These are phyloP conservation scores for Nipponia nippon DNA, from an alignment of 2,113 vertebrate species.

Conservation along the genomic window DNA sequence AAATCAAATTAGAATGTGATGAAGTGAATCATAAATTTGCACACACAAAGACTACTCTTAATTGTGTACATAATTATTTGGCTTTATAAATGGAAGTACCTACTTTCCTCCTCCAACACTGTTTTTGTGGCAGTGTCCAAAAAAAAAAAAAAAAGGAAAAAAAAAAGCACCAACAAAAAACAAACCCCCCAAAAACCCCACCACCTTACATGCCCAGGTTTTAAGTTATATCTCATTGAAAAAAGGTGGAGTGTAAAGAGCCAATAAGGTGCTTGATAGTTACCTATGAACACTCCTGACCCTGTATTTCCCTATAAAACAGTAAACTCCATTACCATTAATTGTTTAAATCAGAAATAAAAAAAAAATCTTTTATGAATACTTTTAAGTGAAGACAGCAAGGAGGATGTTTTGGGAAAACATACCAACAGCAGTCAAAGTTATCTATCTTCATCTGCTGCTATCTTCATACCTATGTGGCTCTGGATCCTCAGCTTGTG, in stretches of 20 bases:
- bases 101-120: background rate
- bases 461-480: background rate
- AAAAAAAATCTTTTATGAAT: background rate
- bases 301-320: background rate
- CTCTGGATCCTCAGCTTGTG: background rate
- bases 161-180: background rate
- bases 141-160: background rate
- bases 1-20: background rate
- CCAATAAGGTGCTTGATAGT: background rate
- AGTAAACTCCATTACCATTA: background rate
- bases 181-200: too few relatives aligned
- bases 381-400: background rate
- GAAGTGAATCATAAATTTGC: background rate
- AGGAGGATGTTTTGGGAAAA: background rate
- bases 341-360: background rate
- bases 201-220: background rate
- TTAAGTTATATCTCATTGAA: background rate
- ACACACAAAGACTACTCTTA: background rate
- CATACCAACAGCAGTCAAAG: background rate
- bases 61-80: background rate
- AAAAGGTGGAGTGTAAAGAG: background rate
- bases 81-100: background rate
- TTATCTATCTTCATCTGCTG: background rate
- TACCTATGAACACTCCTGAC: background rate
- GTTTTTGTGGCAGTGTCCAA: background rate